phyloP scores from a whole-genome alignment of 2,113 vertebrate species.

The Ploceus nigricollis region DNA sequence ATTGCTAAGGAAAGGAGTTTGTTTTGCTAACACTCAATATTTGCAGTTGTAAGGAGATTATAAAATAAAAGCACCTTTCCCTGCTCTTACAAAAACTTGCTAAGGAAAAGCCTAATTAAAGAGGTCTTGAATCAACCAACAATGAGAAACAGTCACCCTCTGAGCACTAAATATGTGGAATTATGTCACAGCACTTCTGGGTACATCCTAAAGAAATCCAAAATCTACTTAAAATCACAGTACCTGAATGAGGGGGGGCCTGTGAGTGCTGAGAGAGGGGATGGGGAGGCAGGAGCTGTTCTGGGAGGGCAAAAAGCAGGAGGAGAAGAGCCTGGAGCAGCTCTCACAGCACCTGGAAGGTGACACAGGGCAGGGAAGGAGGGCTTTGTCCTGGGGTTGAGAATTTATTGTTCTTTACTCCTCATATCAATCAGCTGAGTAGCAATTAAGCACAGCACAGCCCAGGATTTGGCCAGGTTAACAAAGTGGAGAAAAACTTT shows the following conservation, averaged over 20 bases:
- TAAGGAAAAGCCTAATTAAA: neutral
- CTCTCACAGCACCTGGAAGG: neutral
- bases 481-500: neutral
- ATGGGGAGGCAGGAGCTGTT: neutral
- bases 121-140: neutral
- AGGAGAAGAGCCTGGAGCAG: neutral
- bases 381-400: neutral
- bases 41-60: neutral
- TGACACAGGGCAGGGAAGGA: neutral
- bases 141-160: neutral
- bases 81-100: neutral
- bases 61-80: neutral
- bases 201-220: neutral
- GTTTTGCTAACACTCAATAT: neutral
- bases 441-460: neutral
- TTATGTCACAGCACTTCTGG: neutral
- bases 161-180: neutral
- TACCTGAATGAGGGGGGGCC: fast-evolving
- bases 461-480: neutral
- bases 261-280: neutral
- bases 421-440: neutral
- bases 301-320: neutral
- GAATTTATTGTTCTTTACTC: neutral
- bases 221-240: neutral
- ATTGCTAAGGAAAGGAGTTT: neutral